These are phyloP conservation scores for Muscicapa striata DNA, from an alignment of 2,797 vertebrate species.

Conservation along the genomic window DNA sequence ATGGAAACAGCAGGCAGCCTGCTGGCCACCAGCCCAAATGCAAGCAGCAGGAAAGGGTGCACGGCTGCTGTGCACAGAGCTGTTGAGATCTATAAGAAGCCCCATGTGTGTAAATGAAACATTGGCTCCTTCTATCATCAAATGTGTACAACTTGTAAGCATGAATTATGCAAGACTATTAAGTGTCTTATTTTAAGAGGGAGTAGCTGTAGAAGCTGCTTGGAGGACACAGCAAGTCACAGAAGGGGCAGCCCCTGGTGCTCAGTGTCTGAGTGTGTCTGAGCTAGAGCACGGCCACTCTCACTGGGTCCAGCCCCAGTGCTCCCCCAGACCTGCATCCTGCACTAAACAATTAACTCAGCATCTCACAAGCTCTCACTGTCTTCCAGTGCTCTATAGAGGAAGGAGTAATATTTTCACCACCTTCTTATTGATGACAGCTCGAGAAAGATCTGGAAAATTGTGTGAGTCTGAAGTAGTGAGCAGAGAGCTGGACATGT, in stretches of 20 bases:
- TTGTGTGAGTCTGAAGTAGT: background rate
- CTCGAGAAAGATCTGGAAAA: background rate
- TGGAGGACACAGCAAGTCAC: background rate
- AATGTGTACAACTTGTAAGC: constrained; percentile 71
- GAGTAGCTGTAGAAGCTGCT: constrained; percentile 46
- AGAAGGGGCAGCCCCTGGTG: background rate
- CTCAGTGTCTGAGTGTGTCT: background rate
- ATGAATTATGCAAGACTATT: constrained; percentile 82
- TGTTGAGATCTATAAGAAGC: constrained; percentile 5
- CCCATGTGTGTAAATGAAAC: constrained; percentile 68
- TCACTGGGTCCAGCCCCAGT: accelerated
- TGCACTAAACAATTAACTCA: background rate
- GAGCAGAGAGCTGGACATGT: background rate
- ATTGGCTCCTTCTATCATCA: constrained; percentile 73
- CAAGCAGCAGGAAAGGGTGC: background rate
- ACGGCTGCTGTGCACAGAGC: background rate
- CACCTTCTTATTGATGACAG: background rate
- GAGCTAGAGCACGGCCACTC: background rate
- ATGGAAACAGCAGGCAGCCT: background rate
- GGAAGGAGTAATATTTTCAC: background rate
- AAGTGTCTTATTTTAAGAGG: constrained; percentile 53
- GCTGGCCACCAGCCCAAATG: background rate
- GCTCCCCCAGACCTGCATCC: background rate
- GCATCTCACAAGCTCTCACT: background rate
- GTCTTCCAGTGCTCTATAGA: accelerated